These are phyloP conservation scores for Bufotes viridis DNA, from an alignment of 2,797 vertebrate species.

Conservation along the genomic window DNA sequence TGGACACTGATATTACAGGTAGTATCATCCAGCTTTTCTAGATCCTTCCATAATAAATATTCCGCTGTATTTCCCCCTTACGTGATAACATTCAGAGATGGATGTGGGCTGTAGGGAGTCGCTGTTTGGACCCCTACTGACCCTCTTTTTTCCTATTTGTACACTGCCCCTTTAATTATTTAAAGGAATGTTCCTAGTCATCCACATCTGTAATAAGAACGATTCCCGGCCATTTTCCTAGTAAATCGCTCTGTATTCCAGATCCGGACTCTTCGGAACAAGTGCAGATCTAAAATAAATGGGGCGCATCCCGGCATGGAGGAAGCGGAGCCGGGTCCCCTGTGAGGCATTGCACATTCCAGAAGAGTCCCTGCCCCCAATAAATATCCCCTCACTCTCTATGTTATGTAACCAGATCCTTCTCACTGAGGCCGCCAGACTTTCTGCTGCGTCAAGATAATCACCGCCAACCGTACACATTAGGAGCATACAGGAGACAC, in stretches of 20 bases:
- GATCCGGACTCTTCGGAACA: not conserved
- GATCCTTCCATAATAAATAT: no score
- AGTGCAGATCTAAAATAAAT: slow-evolving; percentile 1
- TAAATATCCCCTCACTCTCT: slow-evolving; percentile 6
- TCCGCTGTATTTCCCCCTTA: no score
- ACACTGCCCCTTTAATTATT: not conserved
- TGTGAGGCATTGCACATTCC: slow-evolving; percentile 18
- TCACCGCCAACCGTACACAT: not conserved
- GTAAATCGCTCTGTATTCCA: not conserved
- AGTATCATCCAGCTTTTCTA: no score
- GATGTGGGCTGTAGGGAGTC: no score
- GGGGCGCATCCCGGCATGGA: not conserved
- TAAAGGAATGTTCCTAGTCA: not conserved
- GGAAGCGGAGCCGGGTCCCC: not conserved
- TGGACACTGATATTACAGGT: no score
- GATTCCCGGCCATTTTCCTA: not conserved
- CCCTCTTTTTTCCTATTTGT: not conserved
- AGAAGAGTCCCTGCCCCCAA: not conserved
- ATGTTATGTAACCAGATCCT: slow-evolving; percentile 29
- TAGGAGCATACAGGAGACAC: not conserved
- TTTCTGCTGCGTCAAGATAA: slow-evolving; percentile 3
- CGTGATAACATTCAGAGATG: no score
- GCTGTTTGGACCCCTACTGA: no score
- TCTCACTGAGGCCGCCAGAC: not conserved
- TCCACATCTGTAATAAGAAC: not conserved